Evolutionary conservation across 2,797 vertebrate species (phyloP).

Genomic region (Coregonus sp.): DNA sequence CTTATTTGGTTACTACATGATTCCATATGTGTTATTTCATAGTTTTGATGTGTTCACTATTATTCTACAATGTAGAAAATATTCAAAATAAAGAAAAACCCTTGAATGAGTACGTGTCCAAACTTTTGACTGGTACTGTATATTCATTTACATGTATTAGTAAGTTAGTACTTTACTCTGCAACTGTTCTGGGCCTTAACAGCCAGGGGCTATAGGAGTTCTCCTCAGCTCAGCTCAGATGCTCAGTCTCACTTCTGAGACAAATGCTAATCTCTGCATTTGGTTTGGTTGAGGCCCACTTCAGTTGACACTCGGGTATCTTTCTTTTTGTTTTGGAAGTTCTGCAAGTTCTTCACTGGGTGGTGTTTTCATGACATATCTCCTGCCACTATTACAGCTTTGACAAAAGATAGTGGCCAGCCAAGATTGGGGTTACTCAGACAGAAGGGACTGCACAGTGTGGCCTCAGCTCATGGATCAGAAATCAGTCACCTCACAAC

Average conservation of each 20-base stretch:
- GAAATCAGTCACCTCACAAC: not conserved
- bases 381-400: not conserved
- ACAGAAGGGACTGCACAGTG: not conserved
- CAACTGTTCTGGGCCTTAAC: conserved; percentile 25
- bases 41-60: too few species aligned
- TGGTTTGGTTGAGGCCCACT: conserved; percentile 17
- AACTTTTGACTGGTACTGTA: not conserved
- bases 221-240: not conserved
- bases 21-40: too few species aligned
- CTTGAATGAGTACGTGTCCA: too few species aligned
- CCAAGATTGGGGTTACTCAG: not conserved
- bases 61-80: too few species aligned
- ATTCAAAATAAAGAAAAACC: too few species aligned
- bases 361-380: not conserved
- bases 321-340: not conserved
- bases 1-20: too few species aligned
- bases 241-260: conserved; percentile 11
- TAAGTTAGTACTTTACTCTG: not conserved
- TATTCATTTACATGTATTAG: not conserved
- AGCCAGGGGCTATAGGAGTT: conserved; percentile 17
- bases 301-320: not conserved
- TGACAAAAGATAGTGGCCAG: not conserved
- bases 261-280: conserved; percentile 17
- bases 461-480: not conserved
- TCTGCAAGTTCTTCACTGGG: not conserved